Conservation (phyloP, 1,140 invertebrate genomes). For the Lerema accius region DNA sequence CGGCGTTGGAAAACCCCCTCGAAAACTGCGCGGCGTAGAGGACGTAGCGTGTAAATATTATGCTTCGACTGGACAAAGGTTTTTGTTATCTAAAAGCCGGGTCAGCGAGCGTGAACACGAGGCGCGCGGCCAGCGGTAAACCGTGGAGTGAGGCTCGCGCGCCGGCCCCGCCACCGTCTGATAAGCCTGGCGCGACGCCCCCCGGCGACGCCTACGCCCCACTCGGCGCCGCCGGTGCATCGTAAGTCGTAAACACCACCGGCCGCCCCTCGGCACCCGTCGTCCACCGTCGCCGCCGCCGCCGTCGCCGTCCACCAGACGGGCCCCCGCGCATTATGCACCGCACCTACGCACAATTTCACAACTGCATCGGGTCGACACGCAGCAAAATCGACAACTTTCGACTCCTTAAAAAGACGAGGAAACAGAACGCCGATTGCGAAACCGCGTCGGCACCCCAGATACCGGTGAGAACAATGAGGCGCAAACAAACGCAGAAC, state of each 20-base stretch:
- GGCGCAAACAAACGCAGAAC: conserved; percentile 65
- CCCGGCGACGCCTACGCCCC: conserved; percentile 80
- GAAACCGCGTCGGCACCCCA: conserved; percentile 66
- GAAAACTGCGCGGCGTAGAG: conserved; percentile 60
- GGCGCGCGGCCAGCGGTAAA: conserved; percentile 69
- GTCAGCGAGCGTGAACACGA: conserved; percentile 68
- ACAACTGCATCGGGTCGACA: conserved; percentile 60
- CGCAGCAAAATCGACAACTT: conserved; percentile 71
- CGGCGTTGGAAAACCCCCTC: conserved; percentile 76
- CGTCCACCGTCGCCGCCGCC: no score
- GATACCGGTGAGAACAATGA: conserved; percentile 74
- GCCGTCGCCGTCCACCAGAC: conserved; percentile 58
- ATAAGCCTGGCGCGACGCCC: conserved; percentile 80
- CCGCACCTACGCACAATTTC: conserved; percentile 75
- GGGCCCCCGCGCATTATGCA: conserved; percentile 72
- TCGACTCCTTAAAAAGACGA: conserved; percentile 79
- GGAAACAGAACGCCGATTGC: conserved; percentile 65
- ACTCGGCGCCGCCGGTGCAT: conserved; percentile 71
- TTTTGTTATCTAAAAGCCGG: conserved; percentile 78
- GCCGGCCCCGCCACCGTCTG: conserved; percentile 76
- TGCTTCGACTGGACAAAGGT: conserved; percentile 78
- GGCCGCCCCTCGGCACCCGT: conserved; percentile 62
- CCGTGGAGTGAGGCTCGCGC: conserved; percentile 78
- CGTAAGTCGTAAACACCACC: conserved; percentile 67
- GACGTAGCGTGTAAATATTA: conserved; percentile 75